Conservation (phyloP, 2,888 invertebrate genomes). For the Dascillus cervinus region DNA sequence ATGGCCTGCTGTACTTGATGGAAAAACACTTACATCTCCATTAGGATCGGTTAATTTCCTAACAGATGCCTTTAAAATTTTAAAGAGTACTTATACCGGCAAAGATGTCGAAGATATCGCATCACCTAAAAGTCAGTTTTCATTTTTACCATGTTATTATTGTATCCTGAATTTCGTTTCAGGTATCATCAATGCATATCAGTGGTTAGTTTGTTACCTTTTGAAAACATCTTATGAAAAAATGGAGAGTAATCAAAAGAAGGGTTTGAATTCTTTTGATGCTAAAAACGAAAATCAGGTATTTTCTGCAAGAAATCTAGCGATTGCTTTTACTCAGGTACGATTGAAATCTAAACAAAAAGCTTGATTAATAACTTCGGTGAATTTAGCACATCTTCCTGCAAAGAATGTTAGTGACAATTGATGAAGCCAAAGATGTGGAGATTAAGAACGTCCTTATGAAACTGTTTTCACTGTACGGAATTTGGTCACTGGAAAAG, state of each 20-base stretch:
- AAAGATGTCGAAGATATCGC: no score
- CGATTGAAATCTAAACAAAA: no score
- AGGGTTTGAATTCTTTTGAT: conserved; percentile 57
- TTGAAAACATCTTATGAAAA: conserved; percentile 61
- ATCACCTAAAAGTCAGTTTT: no score
- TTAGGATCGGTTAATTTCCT: conserved; percentile 61
- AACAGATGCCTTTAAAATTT: conserved; percentile 45
- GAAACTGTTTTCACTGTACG: conserved; percentile 57
- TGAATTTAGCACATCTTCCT: conserved; percentile 54
- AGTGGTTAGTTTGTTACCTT: conserved; percentile 77
- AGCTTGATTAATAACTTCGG: no score
- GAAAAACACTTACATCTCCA: conserved; percentile 48
- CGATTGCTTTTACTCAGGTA: conserved; percentile 74
- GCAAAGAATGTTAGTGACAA: conserved; percentile 45
- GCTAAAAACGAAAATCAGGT: conserved; percentile 82
- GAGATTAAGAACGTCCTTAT: conserved; percentile 48
- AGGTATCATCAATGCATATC: conserved; percentile 62
- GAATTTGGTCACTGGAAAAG: conserved; percentile 62
- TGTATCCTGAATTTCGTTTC: no score
- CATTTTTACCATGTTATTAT: no score
- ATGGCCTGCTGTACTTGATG: conserved; percentile 44
- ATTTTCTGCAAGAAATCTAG: conserved; percentile 69
- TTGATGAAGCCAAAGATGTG: conserved; percentile 41
- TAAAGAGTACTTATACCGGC: conserved; percentile 12
- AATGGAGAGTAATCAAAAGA: conserved; percentile 45